These are phyloP conservation scores for Ganaspis brasiliensis DNA, from an alignment of 2,888 invertebrate genomes.

Conservation along the genomic window DNA sequence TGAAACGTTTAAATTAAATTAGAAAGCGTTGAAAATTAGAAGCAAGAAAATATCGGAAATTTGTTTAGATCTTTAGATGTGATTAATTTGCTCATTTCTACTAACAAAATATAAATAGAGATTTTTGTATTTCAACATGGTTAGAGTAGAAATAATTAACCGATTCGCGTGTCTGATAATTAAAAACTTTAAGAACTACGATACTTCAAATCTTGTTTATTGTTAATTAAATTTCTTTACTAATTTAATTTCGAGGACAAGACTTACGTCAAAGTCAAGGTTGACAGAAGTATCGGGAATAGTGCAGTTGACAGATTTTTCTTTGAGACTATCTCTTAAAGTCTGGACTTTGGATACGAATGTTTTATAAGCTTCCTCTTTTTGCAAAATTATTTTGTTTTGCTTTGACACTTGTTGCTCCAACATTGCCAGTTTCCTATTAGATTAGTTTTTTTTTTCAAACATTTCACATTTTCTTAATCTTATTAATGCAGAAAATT, in stretches of 20 bases:
- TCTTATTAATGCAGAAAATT: not conserved
- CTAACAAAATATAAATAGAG: no score
- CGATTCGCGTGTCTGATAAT: not conserved
- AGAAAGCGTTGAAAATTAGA: no score
- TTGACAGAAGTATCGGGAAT: slow-evolving; percentile 54
- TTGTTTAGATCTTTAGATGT: no score
- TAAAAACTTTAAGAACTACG: not conserved
- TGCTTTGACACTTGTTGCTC: slow-evolving; percentile 68
- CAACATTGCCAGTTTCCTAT: slow-evolving; percentile 67
- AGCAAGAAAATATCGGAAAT: no score
- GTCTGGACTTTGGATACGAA: slow-evolving; percentile 66
- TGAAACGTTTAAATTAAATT: no score
- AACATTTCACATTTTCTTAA: not conserved
- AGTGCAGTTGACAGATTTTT: slow-evolving; percentile 55
- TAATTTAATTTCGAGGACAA: slow-evolving; percentile 25
- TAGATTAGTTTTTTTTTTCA: slow-evolving; percentile 30
- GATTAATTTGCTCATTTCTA: no score
- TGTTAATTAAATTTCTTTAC: slow-evolving; percentile 9
- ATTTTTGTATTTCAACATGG: no score
- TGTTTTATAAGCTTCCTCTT: slow-evolving; percentile 68
- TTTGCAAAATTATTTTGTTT: slow-evolving; percentile 64
- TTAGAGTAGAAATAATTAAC: no score
- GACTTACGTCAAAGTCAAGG: slow-evolving; percentile 67
- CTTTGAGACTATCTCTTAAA: slow-evolving; percentile 66
- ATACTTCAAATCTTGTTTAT: not conserved